Evolutionary conservation across 1,140 invertebrate genomes (phyloP).

Genomic region (Macrobrachium rosenbergii): DNA sequence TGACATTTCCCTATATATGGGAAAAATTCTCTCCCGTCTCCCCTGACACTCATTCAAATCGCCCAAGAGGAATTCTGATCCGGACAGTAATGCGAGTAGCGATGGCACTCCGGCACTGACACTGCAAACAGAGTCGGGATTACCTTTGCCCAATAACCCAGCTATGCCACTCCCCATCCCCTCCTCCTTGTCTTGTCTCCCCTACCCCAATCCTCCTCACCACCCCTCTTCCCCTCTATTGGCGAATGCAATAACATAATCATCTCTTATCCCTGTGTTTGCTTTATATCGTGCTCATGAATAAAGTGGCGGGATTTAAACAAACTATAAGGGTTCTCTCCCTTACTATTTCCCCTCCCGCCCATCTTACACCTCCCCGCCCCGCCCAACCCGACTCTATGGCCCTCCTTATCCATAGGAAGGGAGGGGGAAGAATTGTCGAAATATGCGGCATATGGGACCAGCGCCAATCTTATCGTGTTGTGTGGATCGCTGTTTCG

Average conservation of each 20-base stretch:
- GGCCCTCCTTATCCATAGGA: neutral
- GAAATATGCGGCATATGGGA: too few species aligned
- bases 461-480: too few species aligned
- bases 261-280: constrained; percentile 11
- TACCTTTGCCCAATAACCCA: too few species aligned
- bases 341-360: neutral
- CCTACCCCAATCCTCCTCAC: neutral
- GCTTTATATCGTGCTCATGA: constrained; percentile 42
- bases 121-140: too few species aligned
- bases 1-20: neutral
- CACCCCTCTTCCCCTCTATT: neutral
- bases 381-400: neutral
- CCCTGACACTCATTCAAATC: too few species aligned
- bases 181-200: neutral
- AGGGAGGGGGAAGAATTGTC: neutral
- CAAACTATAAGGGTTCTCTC: neutral
- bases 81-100: too few species aligned
- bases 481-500: too few species aligned
- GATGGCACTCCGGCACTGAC: too few species aligned
- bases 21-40: neutral
- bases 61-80: too few species aligned
- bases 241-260: constrained; percentile 15
- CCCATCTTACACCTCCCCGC: neutral
- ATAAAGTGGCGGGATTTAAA: constrained; percentile 33
- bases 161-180: neutral